Percentiles rank a stretch among this genome's conserved stretches.
phyloP scores from a whole-genome alignment of 2,888 invertebrate species.

The Eudasyphora cyanicolor region DNA sequence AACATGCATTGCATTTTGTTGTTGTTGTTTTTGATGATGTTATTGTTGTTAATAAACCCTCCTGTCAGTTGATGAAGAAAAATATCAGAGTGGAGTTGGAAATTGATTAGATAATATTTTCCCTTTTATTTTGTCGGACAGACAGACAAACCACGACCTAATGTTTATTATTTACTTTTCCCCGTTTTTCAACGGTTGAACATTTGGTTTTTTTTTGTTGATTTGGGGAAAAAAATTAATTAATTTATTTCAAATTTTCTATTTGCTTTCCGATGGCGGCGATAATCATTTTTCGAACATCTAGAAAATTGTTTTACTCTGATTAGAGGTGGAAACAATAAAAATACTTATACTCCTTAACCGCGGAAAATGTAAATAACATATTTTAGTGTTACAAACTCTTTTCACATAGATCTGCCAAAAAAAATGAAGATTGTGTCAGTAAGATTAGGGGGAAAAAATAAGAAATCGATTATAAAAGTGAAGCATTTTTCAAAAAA shows the following conservation, averaged over 20 bases:
- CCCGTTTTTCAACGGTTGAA: neutral
- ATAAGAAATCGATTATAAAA: no score
- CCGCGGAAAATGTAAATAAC: neutral
- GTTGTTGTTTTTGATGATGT: neutral
- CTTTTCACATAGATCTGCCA: no score
- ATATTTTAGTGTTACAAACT: no score
- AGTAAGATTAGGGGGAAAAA: no score
- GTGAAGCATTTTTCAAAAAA: no score
- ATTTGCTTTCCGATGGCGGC: neutral
- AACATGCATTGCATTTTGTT: neutral
- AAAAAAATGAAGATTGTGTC: no score
- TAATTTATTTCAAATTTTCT: slow-evolving; percentile 24
- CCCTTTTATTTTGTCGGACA: neutral
- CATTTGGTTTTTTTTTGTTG: no score
- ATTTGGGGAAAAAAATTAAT: slow-evolving; percentile 1
- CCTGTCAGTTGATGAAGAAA: neutral
- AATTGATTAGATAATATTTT: neutral
- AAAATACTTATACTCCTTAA: no score
- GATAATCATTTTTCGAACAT: no score
- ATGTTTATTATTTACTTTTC: neutral
- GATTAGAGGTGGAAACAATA: neutral
- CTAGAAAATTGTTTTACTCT: slow-evolving; percentile 1
- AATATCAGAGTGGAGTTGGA: neutral
- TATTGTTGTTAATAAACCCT: neutral
- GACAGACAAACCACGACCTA: no score